Conservation (phyloP, 2,797 vertebrate species). For the Poecilia picta region DNA sequence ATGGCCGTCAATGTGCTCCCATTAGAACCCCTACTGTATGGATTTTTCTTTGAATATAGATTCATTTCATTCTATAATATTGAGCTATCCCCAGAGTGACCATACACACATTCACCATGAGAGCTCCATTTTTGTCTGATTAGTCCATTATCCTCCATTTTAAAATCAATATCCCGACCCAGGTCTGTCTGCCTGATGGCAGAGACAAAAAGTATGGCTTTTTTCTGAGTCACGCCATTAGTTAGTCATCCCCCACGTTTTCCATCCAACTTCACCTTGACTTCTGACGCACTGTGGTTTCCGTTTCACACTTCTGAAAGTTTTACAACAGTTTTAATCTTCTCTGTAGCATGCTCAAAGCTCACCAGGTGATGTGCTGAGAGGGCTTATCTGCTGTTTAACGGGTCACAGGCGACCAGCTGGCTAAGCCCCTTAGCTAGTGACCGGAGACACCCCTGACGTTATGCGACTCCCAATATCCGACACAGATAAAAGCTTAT, state of each 20-base stretch:
- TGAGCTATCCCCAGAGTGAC: constrained; percentile 18
- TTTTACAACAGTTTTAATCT: constrained; percentile 39
- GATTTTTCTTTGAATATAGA: constrained; percentile 59
- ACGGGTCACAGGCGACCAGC: constrained; percentile 63
- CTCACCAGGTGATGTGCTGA: constrained; percentile 47
- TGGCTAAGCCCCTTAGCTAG: constrained; percentile 70
- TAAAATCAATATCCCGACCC: constrained; percentile 63
- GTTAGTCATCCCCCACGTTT: constrained; percentile 1
- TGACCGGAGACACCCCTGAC: constrained; percentile 60
- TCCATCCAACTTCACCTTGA: not conserved
- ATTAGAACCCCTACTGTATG: constrained; percentile 59
- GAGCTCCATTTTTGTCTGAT: constrained; percentile 58
- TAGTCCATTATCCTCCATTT: constrained; percentile 64
- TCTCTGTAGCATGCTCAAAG: constrained; percentile 28
- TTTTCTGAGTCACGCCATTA: not conserved
- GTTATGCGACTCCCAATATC: constrained; percentile 64
- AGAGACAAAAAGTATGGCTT: not conserved
- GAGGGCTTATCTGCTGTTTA: constrained; percentile 66
- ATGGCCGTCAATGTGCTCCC: constrained; percentile 36
- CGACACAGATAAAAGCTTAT: constrained; percentile 46
- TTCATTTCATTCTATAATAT: constrained; percentile 57
- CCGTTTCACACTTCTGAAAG: constrained; percentile 24
- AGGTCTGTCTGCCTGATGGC: constrained; percentile 27
- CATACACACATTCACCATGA: not conserved
- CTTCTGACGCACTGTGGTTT: not conserved